Base-by-base conservation (phyloP, 2,113 vertebrate species). In the Spea bombifrons region DNA sequence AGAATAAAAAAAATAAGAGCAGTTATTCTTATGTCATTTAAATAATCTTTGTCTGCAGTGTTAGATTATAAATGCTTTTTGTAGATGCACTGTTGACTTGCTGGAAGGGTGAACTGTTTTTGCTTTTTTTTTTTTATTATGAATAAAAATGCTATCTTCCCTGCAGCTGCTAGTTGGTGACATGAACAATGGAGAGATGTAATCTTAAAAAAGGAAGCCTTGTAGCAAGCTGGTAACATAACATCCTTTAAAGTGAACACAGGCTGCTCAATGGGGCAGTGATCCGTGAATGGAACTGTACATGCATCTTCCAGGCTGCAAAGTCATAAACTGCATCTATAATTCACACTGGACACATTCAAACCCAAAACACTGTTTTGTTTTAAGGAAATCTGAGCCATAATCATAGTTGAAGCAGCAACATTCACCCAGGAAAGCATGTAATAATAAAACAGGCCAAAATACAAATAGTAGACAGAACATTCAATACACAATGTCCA, bases 201-300 rank as follows among this genome's bases (percentile, higher is more conserved):
- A 72, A 72, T 64, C 15, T 12, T 72, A 50, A 71, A 66, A 48
- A 47, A 7, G 12, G 66, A 78, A 65, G 59, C 59, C 68, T 72
- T 78, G 76, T 72, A 79, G 70, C 77, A 79, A 73, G 50, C 77
- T 66, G 70, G 69, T 73, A 71, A 66, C 69, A 64, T 78, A 78
- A 73, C 69, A 78, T 78, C 59, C 43, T 78, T 44, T 72, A 72
- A 59, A 72, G 69, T 53, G n/a, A 73, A 57, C 59, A 17, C 49
- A 64, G 77, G 63, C 77, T 73, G 49, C 63, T 47, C 49, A 70
- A 79, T 66, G 66, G 61, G 57, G 77, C 70, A 79, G 77, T 79
- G 77, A 79, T 79, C 77, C 77, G 63, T 79, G 77, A 79, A 79
- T 12, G n/a, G 59, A 79, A 79, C 70, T 79, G 77, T 66, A 63